Percentiles rank a stretch among this genome's conserved stretches.
phyloP scores from a whole-genome alignment of 2,888 invertebrate species.

The Pristionchus japonicus region DNA sequence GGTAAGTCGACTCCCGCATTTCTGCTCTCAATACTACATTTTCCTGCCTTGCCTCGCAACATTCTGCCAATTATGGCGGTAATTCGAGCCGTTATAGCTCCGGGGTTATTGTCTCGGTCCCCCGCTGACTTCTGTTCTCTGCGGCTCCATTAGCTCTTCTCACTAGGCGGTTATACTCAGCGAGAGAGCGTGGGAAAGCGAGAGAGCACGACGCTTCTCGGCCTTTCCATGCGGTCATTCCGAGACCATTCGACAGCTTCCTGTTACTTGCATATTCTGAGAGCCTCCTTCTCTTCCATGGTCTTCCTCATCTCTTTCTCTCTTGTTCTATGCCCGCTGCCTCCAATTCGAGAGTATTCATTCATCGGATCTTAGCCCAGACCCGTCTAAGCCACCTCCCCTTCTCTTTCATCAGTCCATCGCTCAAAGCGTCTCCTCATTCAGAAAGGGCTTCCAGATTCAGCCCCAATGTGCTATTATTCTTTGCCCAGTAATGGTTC shows the following conservation, averaged over 20 bases:
- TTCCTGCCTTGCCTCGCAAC: not conserved
- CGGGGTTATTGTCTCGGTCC: not conserved
- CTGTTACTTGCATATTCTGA: slow-evolving; percentile 21
- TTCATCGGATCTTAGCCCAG: not conserved
- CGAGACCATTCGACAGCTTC: not conserved
- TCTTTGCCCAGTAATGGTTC: too few relatives aligned
- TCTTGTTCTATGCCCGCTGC: not conserved
- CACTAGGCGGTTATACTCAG: too few relatives aligned
- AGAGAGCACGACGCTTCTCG: too few relatives aligned
- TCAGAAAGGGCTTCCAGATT: not conserved
- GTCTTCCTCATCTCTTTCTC: not conserved
- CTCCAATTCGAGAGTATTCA: not conserved
- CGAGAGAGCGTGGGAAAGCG: too few relatives aligned
- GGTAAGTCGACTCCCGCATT: not conserved
- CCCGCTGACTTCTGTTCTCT: not conserved
- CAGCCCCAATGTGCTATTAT: not conserved
- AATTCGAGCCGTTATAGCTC: not conserved
- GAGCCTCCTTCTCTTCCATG: not conserved
- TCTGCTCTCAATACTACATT: not conserved
- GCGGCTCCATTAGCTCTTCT: too few relatives aligned
- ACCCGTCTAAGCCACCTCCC: not conserved
- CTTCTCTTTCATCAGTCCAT: not conserved
- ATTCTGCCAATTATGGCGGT: not conserved
- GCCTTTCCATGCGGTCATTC: not conserved
- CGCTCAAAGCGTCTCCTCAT: not conserved